Conservation (phyloP, 2,888 invertebrate species). For the Tiphia femorata region DNA sequence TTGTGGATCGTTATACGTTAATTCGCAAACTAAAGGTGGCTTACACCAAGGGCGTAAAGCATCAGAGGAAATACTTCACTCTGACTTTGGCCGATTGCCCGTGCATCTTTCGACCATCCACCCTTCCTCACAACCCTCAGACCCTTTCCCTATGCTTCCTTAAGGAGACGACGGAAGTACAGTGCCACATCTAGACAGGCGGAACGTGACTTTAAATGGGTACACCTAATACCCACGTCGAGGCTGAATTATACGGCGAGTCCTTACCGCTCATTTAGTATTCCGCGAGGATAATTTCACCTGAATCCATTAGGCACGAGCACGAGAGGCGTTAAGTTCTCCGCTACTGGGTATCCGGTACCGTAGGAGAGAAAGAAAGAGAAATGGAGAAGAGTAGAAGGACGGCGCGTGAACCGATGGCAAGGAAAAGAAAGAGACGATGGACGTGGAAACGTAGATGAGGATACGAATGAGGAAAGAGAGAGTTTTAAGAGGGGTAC, state of each 20-base stretch:
- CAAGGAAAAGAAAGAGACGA: background rate
- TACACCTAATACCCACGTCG: constrained; percentile 49
- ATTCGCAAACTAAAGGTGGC: constrained; percentile 33
- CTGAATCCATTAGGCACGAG: constrained; percentile 47
- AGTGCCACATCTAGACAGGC: constrained; percentile 37
- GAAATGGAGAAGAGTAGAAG: background rate
- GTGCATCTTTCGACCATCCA: constrained; percentile 28
- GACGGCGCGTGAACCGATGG: no score
- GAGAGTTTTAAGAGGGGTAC: no score
- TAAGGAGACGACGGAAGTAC: no score
- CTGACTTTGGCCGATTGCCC: constrained; percentile 47
- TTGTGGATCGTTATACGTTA: constrained; percentile 42
- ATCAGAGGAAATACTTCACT: constrained; percentile 22
- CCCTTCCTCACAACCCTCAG: background rate
- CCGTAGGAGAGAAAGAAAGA: no score
- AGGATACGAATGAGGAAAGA: constrained; percentile 1
- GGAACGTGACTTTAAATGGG: constrained; percentile 50
- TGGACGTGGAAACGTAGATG: background rate
- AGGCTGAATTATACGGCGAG: constrained; percentile 51
- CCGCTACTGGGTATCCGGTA: constrained; percentile 13
- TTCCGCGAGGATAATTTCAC: constrained; percentile 54
- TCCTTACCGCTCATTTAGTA: constrained; percentile 54
- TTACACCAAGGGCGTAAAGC: constrained; percentile 29
- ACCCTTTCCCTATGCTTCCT: no score
- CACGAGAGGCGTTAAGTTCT: constrained; percentile 36